phyloP scores from a whole-genome alignment of 2,113 vertebrate genomes.

The Nestor notabilis region DNA sequence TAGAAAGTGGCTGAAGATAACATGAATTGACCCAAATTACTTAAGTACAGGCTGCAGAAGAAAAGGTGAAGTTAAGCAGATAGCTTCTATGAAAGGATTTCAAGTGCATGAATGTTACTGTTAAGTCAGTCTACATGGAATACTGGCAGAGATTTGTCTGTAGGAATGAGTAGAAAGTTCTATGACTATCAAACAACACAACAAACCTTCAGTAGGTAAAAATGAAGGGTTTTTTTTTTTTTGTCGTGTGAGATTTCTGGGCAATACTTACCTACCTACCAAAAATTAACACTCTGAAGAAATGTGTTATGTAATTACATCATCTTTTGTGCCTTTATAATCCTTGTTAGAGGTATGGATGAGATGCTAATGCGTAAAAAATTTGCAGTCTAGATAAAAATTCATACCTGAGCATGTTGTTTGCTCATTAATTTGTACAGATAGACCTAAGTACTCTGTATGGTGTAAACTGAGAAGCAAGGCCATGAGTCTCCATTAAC shows the following conservation, averaged over 20 bases:
- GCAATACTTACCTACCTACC: neutral
- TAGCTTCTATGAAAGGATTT: neutral
- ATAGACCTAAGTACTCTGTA: neutral
- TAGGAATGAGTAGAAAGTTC: neutral
- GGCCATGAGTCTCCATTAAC: neutral
- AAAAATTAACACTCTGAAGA: neutral
- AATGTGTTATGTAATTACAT: neutral
- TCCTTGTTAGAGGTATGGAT: neutral
- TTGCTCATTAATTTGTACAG: neutral
- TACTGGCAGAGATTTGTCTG: neutral
- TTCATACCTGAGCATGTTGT: neutral
- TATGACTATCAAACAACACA: neutral
- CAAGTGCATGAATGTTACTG: neutral
- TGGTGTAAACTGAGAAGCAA: neutral
- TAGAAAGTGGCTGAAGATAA: neutral
- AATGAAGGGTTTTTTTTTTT: neutral
- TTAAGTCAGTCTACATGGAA: neutral
- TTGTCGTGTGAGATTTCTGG: neutral
- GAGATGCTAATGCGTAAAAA: neutral
- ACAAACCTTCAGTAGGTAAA: neutral
- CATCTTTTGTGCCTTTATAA: neutral
- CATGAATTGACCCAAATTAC: fast-evolving
- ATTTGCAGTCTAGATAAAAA: neutral
- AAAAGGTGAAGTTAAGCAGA: neutral
- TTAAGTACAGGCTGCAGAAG: neutral